These are phyloP conservation scores for Panzeria rudis DNA, from an alignment of 2,888 invertebrate genomes.

Conservation along the genomic window DNA sequence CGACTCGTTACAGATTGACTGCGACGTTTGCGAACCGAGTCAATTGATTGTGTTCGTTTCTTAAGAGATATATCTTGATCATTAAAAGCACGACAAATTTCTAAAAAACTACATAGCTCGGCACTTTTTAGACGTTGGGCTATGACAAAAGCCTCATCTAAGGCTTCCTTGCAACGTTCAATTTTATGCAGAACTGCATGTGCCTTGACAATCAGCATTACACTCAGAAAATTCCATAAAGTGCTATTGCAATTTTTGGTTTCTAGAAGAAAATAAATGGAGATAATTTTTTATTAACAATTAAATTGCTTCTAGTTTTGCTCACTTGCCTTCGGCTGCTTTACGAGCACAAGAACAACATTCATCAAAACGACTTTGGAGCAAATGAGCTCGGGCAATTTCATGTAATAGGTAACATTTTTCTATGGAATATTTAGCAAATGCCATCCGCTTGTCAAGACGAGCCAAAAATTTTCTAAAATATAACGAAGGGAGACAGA, in stretches of 20 bases:
- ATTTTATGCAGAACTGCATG: slow-evolving; percentile 79
- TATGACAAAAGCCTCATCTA: slow-evolving; percentile 76
- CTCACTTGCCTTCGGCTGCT: slow-evolving; percentile 75
- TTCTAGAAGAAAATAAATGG: slow-evolving; percentile 70
- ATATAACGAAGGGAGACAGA: no score
- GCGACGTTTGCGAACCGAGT: slow-evolving; percentile 73
- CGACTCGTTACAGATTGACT: slow-evolving; percentile 71
- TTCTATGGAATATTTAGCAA: slow-evolving; percentile 78
- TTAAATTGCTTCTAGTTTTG: background rate
- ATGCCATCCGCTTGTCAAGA: slow-evolving; percentile 76
- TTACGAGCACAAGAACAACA: slow-evolving; percentile 75
- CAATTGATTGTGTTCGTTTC: slow-evolving; percentile 76
- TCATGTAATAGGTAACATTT: slow-evolving; percentile 78
- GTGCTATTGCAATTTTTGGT: slow-evolving; percentile 76
- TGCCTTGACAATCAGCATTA: slow-evolving; percentile 78
- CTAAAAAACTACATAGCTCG: slow-evolving; percentile 76
- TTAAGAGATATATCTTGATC: slow-evolving; percentile 77
- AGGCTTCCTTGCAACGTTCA: slow-evolving; percentile 78
- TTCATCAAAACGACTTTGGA: slow-evolving; percentile 76
- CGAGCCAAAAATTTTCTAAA: slow-evolving; percentile 75
- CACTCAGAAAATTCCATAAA: slow-evolving; percentile 79
- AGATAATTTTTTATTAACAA: background rate
- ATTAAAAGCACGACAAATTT: slow-evolving; percentile 77
- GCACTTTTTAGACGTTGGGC: slow-evolving; percentile 76
- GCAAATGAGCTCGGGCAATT: slow-evolving; percentile 77